Evolutionary conservation across 2,888 invertebrate genomes (phyloP), one percentile per base, ranked within the genome.

Genomic region (Ctena decussata): DNA sequence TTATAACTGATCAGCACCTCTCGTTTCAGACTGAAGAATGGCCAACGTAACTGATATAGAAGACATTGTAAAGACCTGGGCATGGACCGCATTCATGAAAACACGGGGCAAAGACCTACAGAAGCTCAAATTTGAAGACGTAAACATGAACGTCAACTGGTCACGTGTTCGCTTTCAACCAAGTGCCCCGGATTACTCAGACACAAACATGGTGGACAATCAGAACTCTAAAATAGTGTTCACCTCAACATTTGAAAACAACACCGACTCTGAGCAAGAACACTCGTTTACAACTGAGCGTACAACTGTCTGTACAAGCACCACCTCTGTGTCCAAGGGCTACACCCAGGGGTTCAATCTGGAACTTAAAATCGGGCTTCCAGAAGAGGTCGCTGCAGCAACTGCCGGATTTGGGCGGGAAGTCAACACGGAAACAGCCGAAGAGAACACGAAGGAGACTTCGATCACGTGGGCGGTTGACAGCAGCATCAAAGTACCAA

Each of bases 381-480:
- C 96, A 6, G 94, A 96, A 75, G 96, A 96, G 92, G 96, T 93
- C 11, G 91, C 91, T 12, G 85, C 87, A 5, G 95, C 95, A 5
- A 95, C 95, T 8, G 96, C 95, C 5, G 96, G 96, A 18, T 96
- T 96, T 90, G 94, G 94, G 18, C 90, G 94, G 0, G 96, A 96
- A 87, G 93, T 96, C 15, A 91, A 92, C 76, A 92, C 96, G 78
- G 94, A 94, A 49, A 94, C 94, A 15, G 92, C 95, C 8, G 94
- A 95, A 37, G 95, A 94, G 76, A 91, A 93, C 77, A 91, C 93
- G 0, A 88, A 93, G 21, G 95, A 95, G 77, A 95, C 96, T 86
- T 91, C 94, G 57, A 92, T 96, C 77, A 94, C 95, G 3, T 96
- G 96, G 96, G 95, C 95, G n/a, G 96, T 96, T 1, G 96, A 96